Conservation (phyloP, 2,888 invertebrate genomes). For the Pogonocherus hispidulus region DNA sequence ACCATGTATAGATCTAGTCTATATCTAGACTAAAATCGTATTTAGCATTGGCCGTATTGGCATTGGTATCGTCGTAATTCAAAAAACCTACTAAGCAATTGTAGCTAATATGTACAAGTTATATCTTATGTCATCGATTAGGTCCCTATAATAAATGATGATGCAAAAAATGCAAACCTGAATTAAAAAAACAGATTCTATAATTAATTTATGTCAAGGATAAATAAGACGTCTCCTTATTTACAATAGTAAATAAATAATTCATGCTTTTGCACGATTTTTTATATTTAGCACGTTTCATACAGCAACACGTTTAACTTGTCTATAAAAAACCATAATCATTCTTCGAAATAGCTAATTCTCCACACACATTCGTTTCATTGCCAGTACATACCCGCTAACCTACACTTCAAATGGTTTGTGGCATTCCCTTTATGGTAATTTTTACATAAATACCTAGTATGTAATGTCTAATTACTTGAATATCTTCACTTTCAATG, state of each 20-base stretch:
- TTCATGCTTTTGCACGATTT: not conserved
- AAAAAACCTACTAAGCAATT: no score
- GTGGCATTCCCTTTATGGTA: conserved; percentile 1
- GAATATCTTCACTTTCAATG: conserved; percentile 5
- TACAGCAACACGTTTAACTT: not conserved
- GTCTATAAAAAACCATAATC: not conserved
- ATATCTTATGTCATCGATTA: not conserved
- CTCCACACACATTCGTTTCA: not conserved
- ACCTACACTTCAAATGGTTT: not conserved
- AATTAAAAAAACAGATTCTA: conserved; percentile 3
- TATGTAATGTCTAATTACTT: not conserved
- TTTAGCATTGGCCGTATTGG: no score
- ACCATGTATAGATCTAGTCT: no score
- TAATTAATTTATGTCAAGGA: conserved; percentile 18
- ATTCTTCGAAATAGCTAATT: conserved; percentile 11
- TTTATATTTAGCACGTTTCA: conserved; percentile 12
- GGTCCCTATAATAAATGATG: not conserved
- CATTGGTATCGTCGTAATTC: no score
- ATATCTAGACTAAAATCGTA: no score
- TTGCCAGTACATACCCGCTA: conserved; percentile 7
- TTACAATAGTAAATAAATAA: conserved; percentile 10
- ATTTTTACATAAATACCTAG: conserved; percentile 1
- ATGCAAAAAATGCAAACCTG: not conserved
- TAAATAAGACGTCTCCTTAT: not conserved
- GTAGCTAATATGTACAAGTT: not conserved